Evolutionary conservation across 2,113 vertebrate genomes (phyloP).

Genomic region (Otolemur garnettii): DNA sequence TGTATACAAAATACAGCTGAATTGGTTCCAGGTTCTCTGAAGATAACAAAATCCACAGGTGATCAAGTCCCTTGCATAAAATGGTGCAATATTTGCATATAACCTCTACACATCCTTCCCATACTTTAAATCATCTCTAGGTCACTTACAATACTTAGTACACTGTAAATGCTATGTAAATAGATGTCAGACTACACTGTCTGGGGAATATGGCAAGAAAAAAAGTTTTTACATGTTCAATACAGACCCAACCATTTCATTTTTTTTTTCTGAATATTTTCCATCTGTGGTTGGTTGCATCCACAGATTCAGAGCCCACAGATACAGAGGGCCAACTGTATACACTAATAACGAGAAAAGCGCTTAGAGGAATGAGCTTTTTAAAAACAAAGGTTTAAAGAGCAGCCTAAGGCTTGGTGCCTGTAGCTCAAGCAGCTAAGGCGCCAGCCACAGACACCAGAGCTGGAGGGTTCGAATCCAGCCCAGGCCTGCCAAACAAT

Average conservation of each 20-base stretch:
- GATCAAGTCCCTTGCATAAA: background rate
- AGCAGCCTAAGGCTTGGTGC: too few species aligned
- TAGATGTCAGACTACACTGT: background rate
- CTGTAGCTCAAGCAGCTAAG: too few species aligned
- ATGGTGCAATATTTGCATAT: too few species aligned
- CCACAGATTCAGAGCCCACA: background rate
- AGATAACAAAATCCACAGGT: background rate
- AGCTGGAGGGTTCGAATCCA: too few species aligned
- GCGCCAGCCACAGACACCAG: too few species aligned
- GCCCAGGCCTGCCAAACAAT: too few species aligned
- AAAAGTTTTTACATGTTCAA: background rate
- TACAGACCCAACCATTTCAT: background rate
- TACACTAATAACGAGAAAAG: background rate
- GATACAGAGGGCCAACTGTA: background rate
- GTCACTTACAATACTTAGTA: background rate
- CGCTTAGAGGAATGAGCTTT: background rate
- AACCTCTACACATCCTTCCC: background rate
- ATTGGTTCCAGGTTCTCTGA: background rate
- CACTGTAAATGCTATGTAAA: background rate
- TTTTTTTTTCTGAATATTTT: background rate
- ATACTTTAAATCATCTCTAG: background rate
- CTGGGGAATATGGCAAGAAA: background rate
- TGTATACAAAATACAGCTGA: background rate
- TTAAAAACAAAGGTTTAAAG: background rate
- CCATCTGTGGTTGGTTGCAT: background rate